Base-by-base conservation (phyloP, 2,797 vertebrate species). In the Paguma larvata region DNA sequence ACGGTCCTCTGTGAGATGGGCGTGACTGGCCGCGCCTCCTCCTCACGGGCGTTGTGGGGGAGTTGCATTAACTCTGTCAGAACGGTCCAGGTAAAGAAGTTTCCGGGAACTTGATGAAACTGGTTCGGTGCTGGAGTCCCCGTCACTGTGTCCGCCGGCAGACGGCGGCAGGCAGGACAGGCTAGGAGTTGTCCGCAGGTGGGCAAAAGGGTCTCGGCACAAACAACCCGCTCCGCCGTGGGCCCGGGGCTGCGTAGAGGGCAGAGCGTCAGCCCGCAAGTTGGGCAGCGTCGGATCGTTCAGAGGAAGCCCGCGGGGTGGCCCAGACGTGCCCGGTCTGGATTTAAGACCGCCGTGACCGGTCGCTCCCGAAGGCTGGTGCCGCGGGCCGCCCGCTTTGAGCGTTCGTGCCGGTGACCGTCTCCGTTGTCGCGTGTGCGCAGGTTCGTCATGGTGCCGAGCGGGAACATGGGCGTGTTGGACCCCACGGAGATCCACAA, bases 401-500 rank as follows among this genome's bases (percentile, higher is more conserved):
- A 91, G 5, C 84, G 51, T 72, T 82, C 92, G 19, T 63, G 30
- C 44, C 67, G 41, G 34, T 75, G 32, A 14, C 85, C 72, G 91
- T 90, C 75, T 70, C 30, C 56, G 83, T 65, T 91, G 44, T 91
- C 59, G 6, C 53, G 0, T 83, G 41, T 82, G 12, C 97, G 85
- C 94, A 99, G 99, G 98, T 99, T 99, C 85, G 97, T 99, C 79
- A 99, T 99, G 98, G 99, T 99, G 93, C 99, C 99, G 4, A 99
- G 99, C 98, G 99, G 99, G 84, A 99, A 99, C 98, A 99, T 99
- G 99, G 99, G 99, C 11, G 99, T 99, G 75, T 99, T 99, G 98
- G 99, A 99, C 98, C 99, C 99, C 14, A 99, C 99, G 46, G 99
- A 99, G 99, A 99, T 99, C 97, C 99, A 99, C 98, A 99, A 99